Conservation (phyloP, 2,797 vertebrate genomes). For the Anomalospiza imberbis region DNA sequence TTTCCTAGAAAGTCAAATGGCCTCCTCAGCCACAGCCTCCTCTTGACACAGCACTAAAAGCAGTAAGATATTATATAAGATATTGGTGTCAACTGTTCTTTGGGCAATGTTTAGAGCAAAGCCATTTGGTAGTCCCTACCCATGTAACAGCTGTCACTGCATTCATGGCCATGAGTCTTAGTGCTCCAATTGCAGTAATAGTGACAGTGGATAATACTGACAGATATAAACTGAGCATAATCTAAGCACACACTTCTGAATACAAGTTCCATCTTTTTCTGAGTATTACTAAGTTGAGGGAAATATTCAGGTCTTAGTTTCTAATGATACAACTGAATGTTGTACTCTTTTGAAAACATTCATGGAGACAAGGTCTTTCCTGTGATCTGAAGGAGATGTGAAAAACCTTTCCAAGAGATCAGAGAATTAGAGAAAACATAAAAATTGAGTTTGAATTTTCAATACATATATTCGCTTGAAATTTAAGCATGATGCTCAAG, state of each 20-base stretch:
- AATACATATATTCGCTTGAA: neutral
- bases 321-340: neutral
- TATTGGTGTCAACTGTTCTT: neutral
- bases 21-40: neutral
- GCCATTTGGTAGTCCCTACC: neutral
- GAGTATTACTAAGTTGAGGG: neutral
- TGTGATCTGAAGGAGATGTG: neutral
- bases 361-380: neutral
- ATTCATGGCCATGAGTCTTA: neutral
- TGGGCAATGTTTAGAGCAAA: neutral
- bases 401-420: neutral
- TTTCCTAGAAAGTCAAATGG: neutral
- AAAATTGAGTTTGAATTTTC: neutral
- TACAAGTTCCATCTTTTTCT: neutral
- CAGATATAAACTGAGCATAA: neutral
- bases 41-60: neutral
- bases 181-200: neutral
- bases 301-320: neutral
- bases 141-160: neutral
- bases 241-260: neutral
- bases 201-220: neutral
- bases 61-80: neutral
- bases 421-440: neutral
- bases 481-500: neutral
- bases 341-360: neutral